Evolutionary conservation across 2,797 vertebrate species (phyloP), one percentile per base, ranked within the genome.

Genomic region (Pangasius larnaudii): DNA sequence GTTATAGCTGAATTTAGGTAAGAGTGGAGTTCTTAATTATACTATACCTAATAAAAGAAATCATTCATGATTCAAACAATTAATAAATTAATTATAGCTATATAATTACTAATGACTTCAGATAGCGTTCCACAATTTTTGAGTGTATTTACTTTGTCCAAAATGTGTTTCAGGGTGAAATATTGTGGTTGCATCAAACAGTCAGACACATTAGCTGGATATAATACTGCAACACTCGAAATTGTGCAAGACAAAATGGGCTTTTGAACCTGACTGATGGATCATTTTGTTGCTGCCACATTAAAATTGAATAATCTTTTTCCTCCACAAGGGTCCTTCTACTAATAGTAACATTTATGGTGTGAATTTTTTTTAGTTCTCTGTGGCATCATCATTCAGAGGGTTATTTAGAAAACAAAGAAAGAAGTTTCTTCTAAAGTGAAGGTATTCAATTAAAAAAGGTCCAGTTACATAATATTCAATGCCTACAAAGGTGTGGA

Each of bases 141-240:
- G 0, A 58, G 79, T 61, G 33, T 13, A 36, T 59, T 24, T 80
- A 59, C 19, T 39, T 13, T 42, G 58, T 46, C 27, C 24, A 46
- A 63, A 42, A 63, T 63, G 59, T 82, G 80, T 63, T 63, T 82
- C 58, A n/a, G 24, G 13, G 58, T 82, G 6, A 81, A 61, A 81
- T 81, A 36, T 9, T 61, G 36, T 39, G 36, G 5, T 81, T 81
- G 24, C 10, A 14, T 39, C 58, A 46, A 81, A 42, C 36, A 61
- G 13, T 42, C 36, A 61, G 79, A 61, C 11, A 42, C 36, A 24
- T 58, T 16, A 81, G 19, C 22, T 61, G 36, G 22, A 81, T 81
- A 39, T 81, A 81, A 59, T 81, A 5, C 33, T 51, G 33, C 5
- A 59, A 9, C 16, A 53, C 2, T 51, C 16, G 13, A 56, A 79